These are phyloP conservation scores for Tenrec ecaudatus DNA, from an alignment of 2,113 vertebrate genomes.

Conservation along the genomic window DNA sequence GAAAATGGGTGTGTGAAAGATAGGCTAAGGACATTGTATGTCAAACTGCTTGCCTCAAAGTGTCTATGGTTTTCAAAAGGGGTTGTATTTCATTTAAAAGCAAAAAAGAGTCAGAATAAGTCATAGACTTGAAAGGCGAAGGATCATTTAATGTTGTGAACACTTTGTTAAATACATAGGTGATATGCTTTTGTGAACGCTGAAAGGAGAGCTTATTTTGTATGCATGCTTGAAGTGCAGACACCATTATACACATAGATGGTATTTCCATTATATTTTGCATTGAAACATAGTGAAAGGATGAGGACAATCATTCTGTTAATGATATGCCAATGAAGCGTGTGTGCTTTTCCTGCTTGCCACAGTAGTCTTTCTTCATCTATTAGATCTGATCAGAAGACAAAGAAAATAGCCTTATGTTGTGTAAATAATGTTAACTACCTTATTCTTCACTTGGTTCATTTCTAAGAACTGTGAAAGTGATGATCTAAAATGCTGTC, in stretches of 20 bases:
- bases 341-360: constrained; percentile 39
- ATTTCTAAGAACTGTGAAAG: background rate
- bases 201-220: background rate
- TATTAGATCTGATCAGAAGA: constrained; percentile 68
- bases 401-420: constrained; percentile 9
- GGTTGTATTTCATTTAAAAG: background rate
- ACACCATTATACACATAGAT: constrained; percentile 3
- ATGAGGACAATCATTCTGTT: constrained; percentile 53
- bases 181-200: background rate
- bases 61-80: background rate
- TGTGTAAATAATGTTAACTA: constrained; percentile 44
- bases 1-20: background rate
- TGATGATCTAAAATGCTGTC: background rate
- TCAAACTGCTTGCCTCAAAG: background rate
- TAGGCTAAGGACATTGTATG: background rate
- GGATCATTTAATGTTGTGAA: background rate
- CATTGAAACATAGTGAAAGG: constrained; percentile 54
- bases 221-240: constrained; percentile 34
- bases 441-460: background rate
- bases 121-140: background rate
- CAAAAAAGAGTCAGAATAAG: background rate
- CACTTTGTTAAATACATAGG: background rate
- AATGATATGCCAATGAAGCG: constrained; percentile 70
- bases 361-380: constrained; percentile 43
- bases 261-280: constrained; percentile 4